A percentile compares a stretch with the other conserved stretches of the same genome.
phyloP scores from a whole-genome alignment of 2,797 vertebrate genomes.

The Platalea minor region DNA sequence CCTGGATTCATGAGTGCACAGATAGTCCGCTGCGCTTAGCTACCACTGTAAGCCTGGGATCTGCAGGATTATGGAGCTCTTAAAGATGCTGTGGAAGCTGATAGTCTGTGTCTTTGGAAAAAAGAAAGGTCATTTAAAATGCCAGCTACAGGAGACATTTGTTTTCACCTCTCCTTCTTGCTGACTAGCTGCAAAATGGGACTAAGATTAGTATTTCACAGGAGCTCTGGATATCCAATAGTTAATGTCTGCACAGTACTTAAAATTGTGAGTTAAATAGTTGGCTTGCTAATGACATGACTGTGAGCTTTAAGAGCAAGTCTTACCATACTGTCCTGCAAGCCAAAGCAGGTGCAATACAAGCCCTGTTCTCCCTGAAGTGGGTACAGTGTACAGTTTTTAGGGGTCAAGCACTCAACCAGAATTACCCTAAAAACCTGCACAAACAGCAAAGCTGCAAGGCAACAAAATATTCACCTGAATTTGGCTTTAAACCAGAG shows the following conservation, averaged over 20 bases:
- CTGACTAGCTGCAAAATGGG: neutral
- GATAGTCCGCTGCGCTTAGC: slow-evolving; percentile 8
- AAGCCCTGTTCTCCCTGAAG: neutral
- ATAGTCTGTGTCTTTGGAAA: neutral
- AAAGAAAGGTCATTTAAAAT: slow-evolving; percentile 11
- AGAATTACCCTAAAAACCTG: neutral
- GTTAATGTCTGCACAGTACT: slow-evolving; percentile 15
- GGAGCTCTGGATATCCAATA: neutral
- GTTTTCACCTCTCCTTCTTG: neutral
- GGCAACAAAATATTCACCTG: neutral
- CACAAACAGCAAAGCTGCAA: neutral
- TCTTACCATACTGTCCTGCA: neutral
- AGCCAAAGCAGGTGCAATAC: neutral
- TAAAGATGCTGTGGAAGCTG: slow-evolving; percentile 5
- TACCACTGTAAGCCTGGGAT: neutral
- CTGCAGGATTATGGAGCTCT: neutral
- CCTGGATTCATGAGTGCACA: slow-evolving; percentile 5
- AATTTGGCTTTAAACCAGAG: neutral
- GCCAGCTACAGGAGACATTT: neutral
- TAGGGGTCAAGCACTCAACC: neutral
- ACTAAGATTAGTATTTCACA: neutral
- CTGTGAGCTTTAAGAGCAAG: neutral
- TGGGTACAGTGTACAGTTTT: neutral
- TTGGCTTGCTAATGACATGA: neutral
- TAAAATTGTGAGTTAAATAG: neutral